phyloP scores from a whole-genome alignment of 1,140 invertebrate species.

The Hylaeus volcanicus region DNA sequence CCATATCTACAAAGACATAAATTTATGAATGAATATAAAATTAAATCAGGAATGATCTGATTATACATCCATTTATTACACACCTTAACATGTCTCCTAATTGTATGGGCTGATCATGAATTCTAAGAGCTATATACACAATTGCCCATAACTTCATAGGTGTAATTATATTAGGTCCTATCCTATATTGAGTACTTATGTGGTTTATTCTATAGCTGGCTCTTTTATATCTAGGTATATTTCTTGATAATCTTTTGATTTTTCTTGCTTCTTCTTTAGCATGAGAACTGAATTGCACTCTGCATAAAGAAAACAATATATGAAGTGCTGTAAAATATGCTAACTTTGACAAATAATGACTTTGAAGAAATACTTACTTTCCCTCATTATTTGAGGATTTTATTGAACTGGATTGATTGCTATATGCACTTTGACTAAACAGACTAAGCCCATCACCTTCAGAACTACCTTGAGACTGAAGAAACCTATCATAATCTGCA shows the following conservation, averaged over 20 bases:
- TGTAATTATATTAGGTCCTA: constrained; percentile 75
- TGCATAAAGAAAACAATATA: constrained; percentile 38
- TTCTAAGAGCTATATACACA: constrained; percentile 81
- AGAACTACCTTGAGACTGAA: constrained; percentile 69
- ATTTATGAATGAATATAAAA: constrained; percentile 19
- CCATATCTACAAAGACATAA: constrained; percentile 72
- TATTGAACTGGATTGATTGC: constrained; percentile 63
- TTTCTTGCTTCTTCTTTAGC: constrained; percentile 71
- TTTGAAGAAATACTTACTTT: constrained; percentile 45
- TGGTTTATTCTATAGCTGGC: constrained; percentile 67
- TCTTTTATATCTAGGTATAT: constrained; percentile 68
- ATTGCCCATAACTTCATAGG: constrained; percentile 79
- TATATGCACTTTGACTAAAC: constrained; percentile 73
- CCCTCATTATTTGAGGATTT: constrained; percentile 41
- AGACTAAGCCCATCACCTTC: constrained; percentile 67
- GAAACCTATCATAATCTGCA: constrained; percentile 75
- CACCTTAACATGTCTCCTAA: constrained; percentile 82
- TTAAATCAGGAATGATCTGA: constrained; percentile 19
- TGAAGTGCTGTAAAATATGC: neutral
- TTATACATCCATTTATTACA: constrained; percentile 8
- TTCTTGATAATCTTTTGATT: constrained; percentile 68
- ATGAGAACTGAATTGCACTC: constrained; percentile 73
- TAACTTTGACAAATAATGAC: neutral
- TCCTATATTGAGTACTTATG: constrained; percentile 68
- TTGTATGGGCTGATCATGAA: constrained; percentile 82